Evolutionary conservation across 30 jellyfish, hydroid and myxozoan genomes (phyloP).

Genomic region (Chrysaora quinquecirrha): DNA sequence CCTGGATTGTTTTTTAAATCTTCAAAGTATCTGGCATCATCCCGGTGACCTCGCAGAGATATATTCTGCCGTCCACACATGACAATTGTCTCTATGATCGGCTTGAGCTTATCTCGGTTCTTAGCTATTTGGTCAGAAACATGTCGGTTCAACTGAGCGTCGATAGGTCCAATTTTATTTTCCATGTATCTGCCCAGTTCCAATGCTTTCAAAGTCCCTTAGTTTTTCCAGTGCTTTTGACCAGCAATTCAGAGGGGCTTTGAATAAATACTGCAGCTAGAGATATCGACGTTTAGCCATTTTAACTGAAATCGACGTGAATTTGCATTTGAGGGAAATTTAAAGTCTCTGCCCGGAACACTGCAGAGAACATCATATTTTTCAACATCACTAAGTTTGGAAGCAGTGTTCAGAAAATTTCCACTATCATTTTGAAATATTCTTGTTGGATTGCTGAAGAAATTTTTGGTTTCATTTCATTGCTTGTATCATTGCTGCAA

Average conservation of each 20-base stretch:
- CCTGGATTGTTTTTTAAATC: conserved; percentile 11
- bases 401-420: background rate
- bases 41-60: conserved; percentile 32
- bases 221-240: conserved; percentile 8
- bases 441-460: no score
- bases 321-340: background rate
- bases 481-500: no score
- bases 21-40: background rate
- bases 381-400: background rate
- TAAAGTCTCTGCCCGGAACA: background rate
- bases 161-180: conserved; percentile 9
- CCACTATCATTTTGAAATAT: background rate
- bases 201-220: background rate
- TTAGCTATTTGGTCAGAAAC: background rate
- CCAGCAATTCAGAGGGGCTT: conserved; percentile 18
- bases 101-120: conserved; percentile 15
- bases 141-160: background rate
- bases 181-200: background rate
- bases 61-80: conserved; percentile 13
- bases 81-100: conserved; percentile 16
- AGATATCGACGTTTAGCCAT: background rate
- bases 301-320: background rate
- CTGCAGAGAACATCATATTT: background rate
- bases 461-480: no score
- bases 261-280: conserved; percentile 5